Base-by-base conservation (phyloP, 2,797 vertebrate genomes). In the Atherinosoma microstoma region DNA sequence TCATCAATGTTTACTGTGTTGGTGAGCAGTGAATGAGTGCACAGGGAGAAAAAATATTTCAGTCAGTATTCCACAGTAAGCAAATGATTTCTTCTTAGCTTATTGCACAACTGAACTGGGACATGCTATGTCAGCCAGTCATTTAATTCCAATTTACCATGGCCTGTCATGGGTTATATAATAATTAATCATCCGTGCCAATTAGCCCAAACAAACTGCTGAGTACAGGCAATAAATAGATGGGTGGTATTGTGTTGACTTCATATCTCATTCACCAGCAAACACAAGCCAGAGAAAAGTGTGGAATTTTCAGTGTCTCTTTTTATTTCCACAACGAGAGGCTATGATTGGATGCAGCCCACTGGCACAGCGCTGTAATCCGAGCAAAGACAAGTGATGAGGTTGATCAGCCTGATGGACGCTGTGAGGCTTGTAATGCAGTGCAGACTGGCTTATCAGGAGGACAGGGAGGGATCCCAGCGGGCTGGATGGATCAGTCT, bases 121-220 rank as follows among this genome's bases (percentile, higher is more conserved):
- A 87, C 84, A 82, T 54, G 65, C 77, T 78, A 79, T 84, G 86
- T 89, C 86, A 87, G 80, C 77, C 84, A 66, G 65, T 84, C 79
- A 82, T 87, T 88, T 87, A 82, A 83, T 87, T 88, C 76, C 72
- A 84, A 78, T 84, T 86, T 84, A 81, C 73, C 69, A 83, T 27
- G 40, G 80, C 67, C 70, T 82, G 84, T 82, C 79, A 61, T 59
- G 82, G 74, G 79, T 88, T 89, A 73, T 77, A 77, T 87, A 83
- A 84, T 85, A 84, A 90, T 87, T 76, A 88, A 89, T 90, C 81
- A 84, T 58, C 66, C 36, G 16, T 85, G 75, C 79, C 84, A 89
- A 82, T 89, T 87, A 91, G 80, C 67, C 74, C 60, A 82, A 84
- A 83, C 85, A 85, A 82, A 79, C 79, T 80, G 80, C 83, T 82